Percentiles rank a stretch among this genome's conserved stretches.
phyloP scores from a whole-genome alignment of 2,113 vertebrate genomes.

The Origma solitaria region DNA sequence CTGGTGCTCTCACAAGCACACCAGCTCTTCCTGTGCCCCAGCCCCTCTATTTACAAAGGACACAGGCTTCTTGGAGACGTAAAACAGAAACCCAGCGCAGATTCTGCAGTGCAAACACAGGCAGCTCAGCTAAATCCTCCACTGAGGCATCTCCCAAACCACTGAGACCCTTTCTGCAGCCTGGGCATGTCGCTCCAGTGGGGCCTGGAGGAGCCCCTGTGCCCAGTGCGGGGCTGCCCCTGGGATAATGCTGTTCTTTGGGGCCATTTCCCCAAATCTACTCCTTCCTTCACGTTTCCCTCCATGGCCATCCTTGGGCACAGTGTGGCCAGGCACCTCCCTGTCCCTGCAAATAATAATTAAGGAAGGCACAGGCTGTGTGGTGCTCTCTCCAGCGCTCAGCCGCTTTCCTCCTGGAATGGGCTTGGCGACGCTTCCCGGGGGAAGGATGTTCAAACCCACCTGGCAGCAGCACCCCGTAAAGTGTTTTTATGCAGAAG shows the following conservation, averaged over 20 bases:
- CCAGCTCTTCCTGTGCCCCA: constrained; percentile 10
- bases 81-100: constrained; percentile 18
- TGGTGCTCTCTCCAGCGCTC: neutral
- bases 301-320: neutral
- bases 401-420: neutral
- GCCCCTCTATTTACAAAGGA: neutral
- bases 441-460: neutral
- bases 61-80: neutral
- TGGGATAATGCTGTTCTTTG: neutral
- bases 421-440: fast-evolving
- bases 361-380: neutral
- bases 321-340: fast-evolving
- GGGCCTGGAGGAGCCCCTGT: neutral
- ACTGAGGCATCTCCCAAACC: neutral
- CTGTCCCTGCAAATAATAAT: too few species aligned
- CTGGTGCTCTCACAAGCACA: neutral
- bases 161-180: neutral
- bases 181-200: neutral
- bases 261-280: neutral
- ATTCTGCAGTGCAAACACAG: neutral
- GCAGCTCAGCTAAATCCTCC: neutral
- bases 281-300: neutral
- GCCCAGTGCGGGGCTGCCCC: neutral
- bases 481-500: neutral
- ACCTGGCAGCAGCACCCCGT: neutral